A percentile compares a stretch with the other conserved stretches of the same genome.
Evolutionary conservation across 2,113 vertebrate species (phyloP).

Genomic region (Rhinichthys klamathensis): DNA sequence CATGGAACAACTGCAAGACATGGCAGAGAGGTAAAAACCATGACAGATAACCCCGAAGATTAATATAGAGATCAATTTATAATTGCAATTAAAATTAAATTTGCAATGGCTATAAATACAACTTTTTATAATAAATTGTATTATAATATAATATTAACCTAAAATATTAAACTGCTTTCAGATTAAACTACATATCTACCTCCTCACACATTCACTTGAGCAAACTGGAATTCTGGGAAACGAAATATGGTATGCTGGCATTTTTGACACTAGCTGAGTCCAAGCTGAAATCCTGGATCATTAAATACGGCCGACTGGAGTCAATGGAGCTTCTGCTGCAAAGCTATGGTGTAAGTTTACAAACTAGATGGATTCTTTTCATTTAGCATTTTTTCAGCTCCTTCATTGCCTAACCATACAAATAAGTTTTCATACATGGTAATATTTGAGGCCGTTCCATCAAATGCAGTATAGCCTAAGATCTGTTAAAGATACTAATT

Average conservation of each 20-base stretch:
- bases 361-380: neutral
- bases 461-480: neutral
- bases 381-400: neutral
- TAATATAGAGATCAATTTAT: neutral
- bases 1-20: constrained; percentile 93
- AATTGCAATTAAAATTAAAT: neutral
- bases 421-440: neutral
- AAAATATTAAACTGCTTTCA: constrained; percentile 62
- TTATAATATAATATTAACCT: neutral
- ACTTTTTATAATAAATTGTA: neutral
- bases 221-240: constrained; percentile 96
- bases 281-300: constrained; percentile 97
- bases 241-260: constrained; percentile 93
- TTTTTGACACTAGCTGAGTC: constrained; percentile 93
- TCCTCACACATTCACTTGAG: constrained; percentile 91
- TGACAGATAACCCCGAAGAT: neutral
- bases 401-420: neutral
- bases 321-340: constrained; percentile 91
- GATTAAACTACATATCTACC: constrained; percentile 93
- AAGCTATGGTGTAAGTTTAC: constrained; percentile 88
- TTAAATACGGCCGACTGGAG: constrained; percentile 94
- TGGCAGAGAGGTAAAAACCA: constrained; percentile 87
- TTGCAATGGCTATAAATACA: neutral
- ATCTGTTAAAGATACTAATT: neutral
- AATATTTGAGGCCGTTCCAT: neutral